Base-by-base conservation (phyloP, 2,797 vertebrate species). In the Myotis myotis region DNA sequence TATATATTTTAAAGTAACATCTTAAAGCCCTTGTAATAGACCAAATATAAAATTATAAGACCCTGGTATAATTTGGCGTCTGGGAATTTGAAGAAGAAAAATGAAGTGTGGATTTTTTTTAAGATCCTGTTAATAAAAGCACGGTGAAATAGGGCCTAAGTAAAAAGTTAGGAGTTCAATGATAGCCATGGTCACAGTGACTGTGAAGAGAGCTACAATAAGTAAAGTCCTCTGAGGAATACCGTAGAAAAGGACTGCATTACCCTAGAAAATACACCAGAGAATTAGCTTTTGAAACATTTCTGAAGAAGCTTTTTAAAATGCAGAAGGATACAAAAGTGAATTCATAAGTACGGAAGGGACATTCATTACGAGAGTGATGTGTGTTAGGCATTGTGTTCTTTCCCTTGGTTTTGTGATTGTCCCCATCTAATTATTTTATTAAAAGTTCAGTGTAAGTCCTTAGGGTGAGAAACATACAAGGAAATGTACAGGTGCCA, bases 341-440 rank as follows among this genome's bases (percentile, higher is more conserved):
- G 41, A 90, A 75, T 75, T 9, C 44, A 9, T 71, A 71, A 72
- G 9, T 62, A 74, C 38, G 17, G n/a, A 89, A 85, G 49, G 16
- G 10, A 72, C 22, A 41, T 64, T 75, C 33, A 47, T 62, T 70
- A 79, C 71, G 25, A 47, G 41, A 74, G 2, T 33, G 15, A 53
- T 51, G 72, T 86, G n/a, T 23, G 49, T 72, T 53, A 55, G 57
- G 23, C 44, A 83, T 41, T 82, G 64, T 5, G 1, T 92, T 51
- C 20, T 83, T 81, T 92, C 51, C 3, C 75, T 92, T 60, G 25
- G 13, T 51, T 89, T 96, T 89, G 25, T 66, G 41, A 72, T 87
- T 93, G 5, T 49, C 87, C 16, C 55, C 91, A 47, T 62, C 47
- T 84, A 92, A 47, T 94, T 79, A 79, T 82, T 82, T 87, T 91